Evolutionary conservation across 2,888 invertebrate species (phyloP), one percentile per base, ranked within the genome.

Genomic region (Amorpha juglandis): DNA sequence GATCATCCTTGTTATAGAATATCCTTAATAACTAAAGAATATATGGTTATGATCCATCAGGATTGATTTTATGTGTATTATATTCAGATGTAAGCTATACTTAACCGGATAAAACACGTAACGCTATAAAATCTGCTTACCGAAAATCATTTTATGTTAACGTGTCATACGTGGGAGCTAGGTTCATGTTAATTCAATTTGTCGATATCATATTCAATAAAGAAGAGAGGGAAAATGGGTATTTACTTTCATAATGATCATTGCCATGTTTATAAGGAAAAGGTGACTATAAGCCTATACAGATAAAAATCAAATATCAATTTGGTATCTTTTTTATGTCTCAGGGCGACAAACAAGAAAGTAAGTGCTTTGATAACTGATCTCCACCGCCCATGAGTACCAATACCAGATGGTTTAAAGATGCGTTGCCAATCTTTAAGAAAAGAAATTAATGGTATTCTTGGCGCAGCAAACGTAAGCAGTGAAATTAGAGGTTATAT

Each of bases 31-130:
- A 45, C 45, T 45, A 9, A 27, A 45, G 14, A 14, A 7, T 50
- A 6, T 3, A 19, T 19, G 16, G 16, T 48, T 48, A 48, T n/a
- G 48, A 16, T 6, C 48, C 48, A 48, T n/a, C 16, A 48, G 8
- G 48, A 9, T 50, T 1, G 16, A 50, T 50, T 50, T 16, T 50
- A 8, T 8, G 50, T 19, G 19, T 19, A 19, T n/a, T 50, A 19
- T 19, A 19, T 19, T 19, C 19, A 19, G 19, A 19, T 50, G 8
- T 48, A 19, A 2, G 1, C 0, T n/a, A n/a, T 48, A 48, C 16
- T n/a, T 16, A 4, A n/a, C 4, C 35, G 38, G 58, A 58, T 58
- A 42, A 58, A 58, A 42, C 58, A 58, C 42, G 58, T 12, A 50
- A 19, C 12, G 16, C 19, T 58, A 19, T 38, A 58, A 42, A 58